Percentiles rank a stretch among this genome's conserved stretches.
Conservation (phyloP, 1,140 invertebrate species). For the Berghia stephanieae region DNA sequence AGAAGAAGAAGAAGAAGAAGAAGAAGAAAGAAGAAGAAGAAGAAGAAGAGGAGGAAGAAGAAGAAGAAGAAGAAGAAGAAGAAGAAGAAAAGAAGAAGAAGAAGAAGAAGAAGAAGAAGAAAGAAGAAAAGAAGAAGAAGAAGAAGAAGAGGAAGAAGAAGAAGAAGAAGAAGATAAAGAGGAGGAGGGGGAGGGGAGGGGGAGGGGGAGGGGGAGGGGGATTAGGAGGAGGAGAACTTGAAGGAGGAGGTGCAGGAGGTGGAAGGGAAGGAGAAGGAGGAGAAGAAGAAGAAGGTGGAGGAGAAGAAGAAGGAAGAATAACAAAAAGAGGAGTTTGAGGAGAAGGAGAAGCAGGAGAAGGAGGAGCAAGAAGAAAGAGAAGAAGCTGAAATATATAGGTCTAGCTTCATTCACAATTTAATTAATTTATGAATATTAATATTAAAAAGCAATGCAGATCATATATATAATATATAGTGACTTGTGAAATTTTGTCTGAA, state of each 20-base stretch:
- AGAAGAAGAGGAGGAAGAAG: too few relatives aligned
- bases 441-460: too few relatives aligned
- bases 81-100: too few relatives aligned
- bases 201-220: neutral
- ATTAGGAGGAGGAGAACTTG: neutral
- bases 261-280: neutral
- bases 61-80: too few relatives aligned
- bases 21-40: neutral
- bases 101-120: too few relatives aligned
- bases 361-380: constrained; percentile 30
- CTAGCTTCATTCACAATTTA: too few relatives aligned
- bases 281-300: neutral
- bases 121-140: neutral
- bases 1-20: constrained; percentile 5
- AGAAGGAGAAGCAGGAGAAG: neutral
- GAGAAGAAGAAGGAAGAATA: neutral
- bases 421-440: too few relatives aligned
- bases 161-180: neutral
- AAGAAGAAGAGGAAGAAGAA: neutral
- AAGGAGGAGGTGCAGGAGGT: neutral
- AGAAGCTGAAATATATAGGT: neutral
- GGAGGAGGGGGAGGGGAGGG: neutral
- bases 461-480: too few relatives aligned
- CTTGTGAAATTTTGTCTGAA: too few relatives aligned
- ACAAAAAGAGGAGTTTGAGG: neutral